Evolutionary conservation across 2,113 vertebrate genomes (phyloP).

Genomic region (Vulpes ferrilata): DNA sequence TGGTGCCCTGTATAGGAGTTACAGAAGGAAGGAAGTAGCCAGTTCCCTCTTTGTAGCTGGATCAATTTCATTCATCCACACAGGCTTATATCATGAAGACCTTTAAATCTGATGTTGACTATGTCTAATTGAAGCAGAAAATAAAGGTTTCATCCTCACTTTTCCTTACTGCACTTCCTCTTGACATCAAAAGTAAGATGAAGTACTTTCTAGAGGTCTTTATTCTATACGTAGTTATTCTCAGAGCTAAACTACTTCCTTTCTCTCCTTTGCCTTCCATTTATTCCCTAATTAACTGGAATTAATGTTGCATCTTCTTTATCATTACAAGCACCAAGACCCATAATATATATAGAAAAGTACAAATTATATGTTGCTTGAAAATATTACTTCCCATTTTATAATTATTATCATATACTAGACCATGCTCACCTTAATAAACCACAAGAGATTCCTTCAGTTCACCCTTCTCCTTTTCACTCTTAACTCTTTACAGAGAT

Average conservation of each 20-base stretch:
- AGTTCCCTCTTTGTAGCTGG: background rate
- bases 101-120: background rate
- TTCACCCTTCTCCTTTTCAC: background rate
- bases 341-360: conserved; percentile 7
- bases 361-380: background rate
- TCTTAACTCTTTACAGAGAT: background rate
- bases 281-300: background rate
- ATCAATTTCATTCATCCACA: background rate
- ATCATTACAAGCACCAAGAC: background rate
- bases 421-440: background rate
- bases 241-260: background rate
- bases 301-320: background rate
- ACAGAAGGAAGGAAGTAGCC: background rate
- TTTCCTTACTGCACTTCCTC: background rate
- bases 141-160: background rate
- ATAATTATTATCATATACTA: background rate
- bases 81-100: background rate
- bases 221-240: background rate
- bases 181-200: background rate
- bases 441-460: background rate
- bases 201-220: background rate
- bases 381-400: background rate
- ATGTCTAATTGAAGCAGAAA: background rate
- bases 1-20: background rate
- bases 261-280: background rate